A percentile compares a stretch with the other conserved stretches of the same genome.
Evolutionary conservation across 2,888 invertebrate genomes (phyloP).

Genomic region (Synergus japonicus): DNA sequence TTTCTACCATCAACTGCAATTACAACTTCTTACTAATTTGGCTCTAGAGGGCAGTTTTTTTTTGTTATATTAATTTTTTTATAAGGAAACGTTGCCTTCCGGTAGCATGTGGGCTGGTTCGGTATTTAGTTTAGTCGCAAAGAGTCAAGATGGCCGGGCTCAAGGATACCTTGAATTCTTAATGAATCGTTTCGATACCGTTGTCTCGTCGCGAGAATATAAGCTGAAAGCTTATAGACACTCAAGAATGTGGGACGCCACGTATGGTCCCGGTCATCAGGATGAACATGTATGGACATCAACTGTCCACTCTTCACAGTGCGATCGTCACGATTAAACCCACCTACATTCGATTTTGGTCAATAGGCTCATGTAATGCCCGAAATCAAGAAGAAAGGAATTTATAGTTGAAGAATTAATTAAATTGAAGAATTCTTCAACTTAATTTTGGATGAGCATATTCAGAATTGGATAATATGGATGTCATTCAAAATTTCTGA

Average conservation of each 20-base stretch:
- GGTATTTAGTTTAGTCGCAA: not conserved
- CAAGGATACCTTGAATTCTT: conserved; percentile 40
- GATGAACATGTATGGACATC: conserved; percentile 33
- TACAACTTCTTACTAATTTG: not conserved
- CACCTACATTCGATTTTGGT: not conserved
- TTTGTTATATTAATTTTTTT: not conserved
- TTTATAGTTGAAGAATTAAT: not conserved
- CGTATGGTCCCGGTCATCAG: conserved; percentile 35
- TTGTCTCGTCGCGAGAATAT: conserved; percentile 42
- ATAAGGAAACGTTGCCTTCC: conserved; percentile 13
- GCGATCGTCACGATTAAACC: conserved; percentile 3
- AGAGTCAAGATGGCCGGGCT: conserved; percentile 19
- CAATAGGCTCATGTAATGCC: not conserved
- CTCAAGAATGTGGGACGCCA: conserved; percentile 41
- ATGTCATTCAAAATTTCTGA: not conserved
- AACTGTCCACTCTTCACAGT: not conserved
- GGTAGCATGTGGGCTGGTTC: not conserved
- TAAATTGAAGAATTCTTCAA: not conserved
- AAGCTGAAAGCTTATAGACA: conserved; percentile 31
- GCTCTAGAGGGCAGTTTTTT: too few relatives aligned
- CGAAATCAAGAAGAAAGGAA: not conserved
- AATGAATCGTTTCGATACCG: conserved; percentile 44
- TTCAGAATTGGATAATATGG: not conserved
- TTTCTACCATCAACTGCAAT: not conserved
- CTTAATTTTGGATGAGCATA: not conserved